These are phyloP conservation scores for Leucozona laternaria DNA, from an alignment of 2,888 invertebrate species.

Conservation along the genomic window DNA sequence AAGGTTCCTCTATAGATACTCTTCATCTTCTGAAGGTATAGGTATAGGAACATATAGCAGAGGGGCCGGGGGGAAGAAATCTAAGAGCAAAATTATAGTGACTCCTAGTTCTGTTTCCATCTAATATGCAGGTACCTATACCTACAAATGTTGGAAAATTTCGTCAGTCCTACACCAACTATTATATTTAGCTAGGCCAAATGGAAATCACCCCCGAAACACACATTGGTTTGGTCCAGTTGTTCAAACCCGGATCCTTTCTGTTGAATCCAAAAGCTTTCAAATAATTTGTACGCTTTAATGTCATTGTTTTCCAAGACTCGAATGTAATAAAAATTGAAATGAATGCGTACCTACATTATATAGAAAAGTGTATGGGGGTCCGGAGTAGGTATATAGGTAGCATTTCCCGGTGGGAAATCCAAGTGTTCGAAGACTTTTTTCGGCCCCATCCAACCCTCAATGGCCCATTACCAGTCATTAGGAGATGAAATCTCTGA, in stretches of 20 bases:
- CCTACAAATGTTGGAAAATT: conserved; percentile 33
- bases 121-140: too few relatives aligned
- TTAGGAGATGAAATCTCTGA: conserved; percentile 64
- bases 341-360: conserved; percentile 57
- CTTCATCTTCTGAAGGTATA: conserved; percentile 21
- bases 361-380: not conserved
- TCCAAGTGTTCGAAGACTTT: conserved; percentile 21
- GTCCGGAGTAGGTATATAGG: conserved; percentile 36
- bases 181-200: not conserved
- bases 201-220: conserved; percentile 50
- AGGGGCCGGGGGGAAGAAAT: not conserved
- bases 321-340: conserved; percentile 67
- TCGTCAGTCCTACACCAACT: conserved; percentile 13
- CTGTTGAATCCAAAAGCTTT: conserved; percentile 61
- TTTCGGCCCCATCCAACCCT: not conserved
- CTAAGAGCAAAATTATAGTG: conserved; percentile 40
- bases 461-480: conserved; percentile 60
- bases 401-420: conserved; percentile 24
- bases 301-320: conserved; percentile 71
- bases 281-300: conserved; percentile 74
- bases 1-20: conserved; percentile 42
- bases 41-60: not conserved
- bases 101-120: conserved; percentile 38
- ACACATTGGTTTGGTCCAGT: conserved; percentile 20
- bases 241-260: conserved; percentile 39